Evolutionary conservation across 2,113 vertebrate genomes (phyloP).

Genomic region (Melanerpes formicivorus): DNA sequence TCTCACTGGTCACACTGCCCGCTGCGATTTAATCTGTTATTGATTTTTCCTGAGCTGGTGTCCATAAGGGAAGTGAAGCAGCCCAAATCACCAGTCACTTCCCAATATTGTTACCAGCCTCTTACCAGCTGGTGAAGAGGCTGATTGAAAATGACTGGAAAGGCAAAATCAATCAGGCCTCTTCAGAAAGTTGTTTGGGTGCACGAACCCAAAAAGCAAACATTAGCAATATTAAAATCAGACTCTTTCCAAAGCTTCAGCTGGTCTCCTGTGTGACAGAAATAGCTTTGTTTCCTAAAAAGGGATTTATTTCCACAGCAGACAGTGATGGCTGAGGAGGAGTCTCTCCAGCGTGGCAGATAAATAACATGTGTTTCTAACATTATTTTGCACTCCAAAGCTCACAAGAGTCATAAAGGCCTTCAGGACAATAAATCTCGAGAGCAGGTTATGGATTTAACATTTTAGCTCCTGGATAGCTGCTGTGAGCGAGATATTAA

Average conservation of each 20-base stretch:
- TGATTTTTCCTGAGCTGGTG: constrained; percentile 30
- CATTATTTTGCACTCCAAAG: constrained; percentile 7
- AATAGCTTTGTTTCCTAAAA: constrained; percentile 21
- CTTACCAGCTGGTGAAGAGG: background rate
- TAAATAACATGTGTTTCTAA: constrained; percentile 24
- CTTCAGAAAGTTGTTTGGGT: constrained; percentile 10
- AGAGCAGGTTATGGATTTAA: background rate
- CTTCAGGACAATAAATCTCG: background rate
- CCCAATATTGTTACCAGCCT: background rate
- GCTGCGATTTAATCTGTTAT: constrained; percentile 37
- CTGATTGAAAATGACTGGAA: background rate
- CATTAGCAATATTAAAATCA: constrained; percentile 33
- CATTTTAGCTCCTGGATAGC: background rate
- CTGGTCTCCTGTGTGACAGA: background rate
- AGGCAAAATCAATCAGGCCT: background rate
- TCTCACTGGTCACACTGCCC: background rate
- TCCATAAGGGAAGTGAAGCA: background rate
- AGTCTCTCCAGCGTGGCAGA: constrained; percentile 8
- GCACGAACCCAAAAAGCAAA: background rate
- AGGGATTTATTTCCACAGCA: constrained; percentile 32
- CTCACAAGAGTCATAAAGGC: background rate
- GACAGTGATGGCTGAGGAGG: constrained; percentile 24
- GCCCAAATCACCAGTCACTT: background rate
- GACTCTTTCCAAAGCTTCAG: constrained; percentile 4
- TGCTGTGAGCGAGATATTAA: background rate